A percentile compares a stretch with the other conserved stretches of the same genome.
These are phyloP conservation scores for Oncorhynchus mykiss DNA, from an alignment of 2,113 vertebrate species.

Conservation along the genomic window DNA sequence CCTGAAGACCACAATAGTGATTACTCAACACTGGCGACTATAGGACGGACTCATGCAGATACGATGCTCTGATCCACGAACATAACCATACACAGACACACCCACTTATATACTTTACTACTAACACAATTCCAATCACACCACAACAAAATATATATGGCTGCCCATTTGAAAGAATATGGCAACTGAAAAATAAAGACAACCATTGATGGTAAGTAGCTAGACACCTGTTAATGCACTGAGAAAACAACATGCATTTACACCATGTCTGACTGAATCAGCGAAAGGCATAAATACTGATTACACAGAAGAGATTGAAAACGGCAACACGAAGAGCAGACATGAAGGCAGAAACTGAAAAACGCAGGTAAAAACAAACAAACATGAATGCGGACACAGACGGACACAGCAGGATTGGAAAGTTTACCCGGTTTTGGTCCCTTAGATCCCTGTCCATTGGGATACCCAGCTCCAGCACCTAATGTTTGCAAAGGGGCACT, in stretches of 20 bases:
- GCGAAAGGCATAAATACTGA: neutral
- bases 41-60: neutral
- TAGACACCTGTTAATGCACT: neutral
- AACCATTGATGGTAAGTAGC: neutral
- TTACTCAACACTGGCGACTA: neutral
- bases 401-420: neutral
- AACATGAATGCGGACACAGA: constrained; percentile 8
- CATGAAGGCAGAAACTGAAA: neutral
- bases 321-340: neutral
- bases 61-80: neutral
- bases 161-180: too few relatives aligned
- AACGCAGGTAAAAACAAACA: constrained; percentile 9
- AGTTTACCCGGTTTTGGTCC: constrained; percentile 13
- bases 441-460: constrained; percentile 18
- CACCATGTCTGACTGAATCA: neutral
- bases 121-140: too few relatives aligned
- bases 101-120: neutral
- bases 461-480: constrained; percentile 18
- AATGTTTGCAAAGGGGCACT: constrained; percentile 26
- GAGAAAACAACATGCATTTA: neutral
- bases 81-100: neutral
- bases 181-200: neutral
- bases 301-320: neutral
- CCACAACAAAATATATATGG: too few relatives aligned
- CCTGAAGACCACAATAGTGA: constrained; percentile 1